Evolutionary conservation across 2,797 vertebrate genomes (phyloP), one percentile per base, ranked within the genome.

Genomic region (Ctenosaura bakeri): DNA sequence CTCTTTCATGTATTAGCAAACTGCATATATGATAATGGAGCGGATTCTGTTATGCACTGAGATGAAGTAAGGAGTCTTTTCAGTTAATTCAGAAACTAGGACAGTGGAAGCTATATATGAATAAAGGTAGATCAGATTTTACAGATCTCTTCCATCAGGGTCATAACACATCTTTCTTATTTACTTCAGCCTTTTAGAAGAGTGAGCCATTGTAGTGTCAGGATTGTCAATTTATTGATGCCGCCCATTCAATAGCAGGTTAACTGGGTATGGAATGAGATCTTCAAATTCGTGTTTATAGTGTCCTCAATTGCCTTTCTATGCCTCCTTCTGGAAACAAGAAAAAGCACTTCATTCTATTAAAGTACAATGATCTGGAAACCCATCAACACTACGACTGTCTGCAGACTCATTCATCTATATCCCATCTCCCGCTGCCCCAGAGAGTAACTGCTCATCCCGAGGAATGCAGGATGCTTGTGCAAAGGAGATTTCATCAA

Each of bases 381-480:
- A 90, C 88, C 85, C 85, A 90, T 88, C 79, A 89, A 80, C 26
- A 86, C 81, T 59, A 76, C 9, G 76, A 16, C 88, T 56, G 50
- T 78, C 38, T 79, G 29, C 16, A 91, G 54, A 46, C 5, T 71
- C 87, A 91, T 73, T 89, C 62, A 90, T 94, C 86, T 90, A 88
- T 82, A 85, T 76, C 90, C 42, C 64, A 93, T 90, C 87, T 89
- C 92, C 88, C 93, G 78, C 79, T 92, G 93, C 74, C 42, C 76
- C 91, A 84, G 87, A 78, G 89, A 94, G 52, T 52, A 86, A 87
- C 29, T 92, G n/a, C 32, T 91, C 94, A 76, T 93, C 96, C 91
- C n/a, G 85, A 88, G 32, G 87, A 92, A 95, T 91, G 59, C 62
- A 91, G 94, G 83, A 56, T 92, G 76, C 95, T 95, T 94, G 93